Conservation (phyloP, 92 coral and sea anemone species). For the Palythoa caribaeorum region DNA sequence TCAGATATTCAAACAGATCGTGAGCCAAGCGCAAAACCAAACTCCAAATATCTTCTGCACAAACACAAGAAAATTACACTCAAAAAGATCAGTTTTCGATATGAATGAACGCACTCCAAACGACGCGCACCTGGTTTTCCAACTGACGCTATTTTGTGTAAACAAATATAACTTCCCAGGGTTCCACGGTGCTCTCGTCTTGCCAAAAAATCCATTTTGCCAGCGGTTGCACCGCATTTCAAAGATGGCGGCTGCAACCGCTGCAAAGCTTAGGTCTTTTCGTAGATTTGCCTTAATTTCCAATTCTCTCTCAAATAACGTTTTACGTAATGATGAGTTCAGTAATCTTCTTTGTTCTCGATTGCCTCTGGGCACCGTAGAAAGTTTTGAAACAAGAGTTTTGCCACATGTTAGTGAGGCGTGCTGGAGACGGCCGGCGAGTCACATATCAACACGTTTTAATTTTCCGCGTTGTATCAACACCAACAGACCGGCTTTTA, state of each 20-base stretch:
- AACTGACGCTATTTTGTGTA: conserved; percentile 50
- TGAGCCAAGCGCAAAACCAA: not conserved
- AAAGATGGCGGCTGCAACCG: conserved; percentile 42
- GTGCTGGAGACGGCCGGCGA: not conserved
- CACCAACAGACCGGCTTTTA: not conserved
- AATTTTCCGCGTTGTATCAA: conserved; percentile 11
- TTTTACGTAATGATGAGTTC: not conserved
- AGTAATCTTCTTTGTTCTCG: not conserved
- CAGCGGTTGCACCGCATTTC: conserved; percentile 30
- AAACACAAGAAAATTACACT: not conserved
- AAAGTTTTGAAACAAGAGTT: not conserved
- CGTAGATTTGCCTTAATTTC: not conserved
- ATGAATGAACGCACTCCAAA: not conserved
- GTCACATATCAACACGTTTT: conserved; percentile 5
- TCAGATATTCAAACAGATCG: not conserved
- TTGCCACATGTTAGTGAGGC: not conserved
- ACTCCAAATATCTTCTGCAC: not conserved
- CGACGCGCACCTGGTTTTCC: conserved; percentile 49
- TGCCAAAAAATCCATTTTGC: not conserved
- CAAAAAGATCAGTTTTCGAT: conserved; percentile 2
- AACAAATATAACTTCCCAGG: conserved; percentile 39
- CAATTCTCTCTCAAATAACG: not conserved
- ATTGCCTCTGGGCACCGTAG: not conserved
- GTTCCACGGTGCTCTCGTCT: not conserved
- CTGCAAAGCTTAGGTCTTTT: not conserved